phyloP scores from a whole-genome alignment of 2,888 invertebrate genomes.

The Lepidocyrtoides sp. region DNA sequence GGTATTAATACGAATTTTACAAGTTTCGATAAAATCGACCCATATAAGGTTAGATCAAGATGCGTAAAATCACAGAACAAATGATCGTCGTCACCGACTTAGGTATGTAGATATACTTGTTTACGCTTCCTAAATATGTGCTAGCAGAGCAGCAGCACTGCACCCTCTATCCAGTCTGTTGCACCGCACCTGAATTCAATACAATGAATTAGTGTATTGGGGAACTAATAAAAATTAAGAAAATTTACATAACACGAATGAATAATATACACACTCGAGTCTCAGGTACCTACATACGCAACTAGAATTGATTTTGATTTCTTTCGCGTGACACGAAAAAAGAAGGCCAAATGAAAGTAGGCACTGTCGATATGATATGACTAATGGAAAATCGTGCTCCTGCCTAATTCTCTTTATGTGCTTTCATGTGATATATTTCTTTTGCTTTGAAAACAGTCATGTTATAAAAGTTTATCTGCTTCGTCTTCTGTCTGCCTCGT shows the following conservation, averaged over 20 bases:
- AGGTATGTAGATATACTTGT: too few relatives aligned
- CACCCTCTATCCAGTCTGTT: not conserved
- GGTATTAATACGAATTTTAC: not conserved
- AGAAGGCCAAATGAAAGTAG: not conserved
- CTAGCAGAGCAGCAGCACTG: not conserved
- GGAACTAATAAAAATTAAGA: constrained; percentile 43
- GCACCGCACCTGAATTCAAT: constrained; percentile 21
- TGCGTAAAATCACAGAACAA: too few relatives aligned
- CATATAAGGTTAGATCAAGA: not conserved
- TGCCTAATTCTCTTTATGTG: constrained; percentile 16
- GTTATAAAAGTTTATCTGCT: not conserved
- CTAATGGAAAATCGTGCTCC: constrained; percentile 73
- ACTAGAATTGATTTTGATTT: constrained; percentile 2
- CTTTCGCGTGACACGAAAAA: constrained; percentile 20
- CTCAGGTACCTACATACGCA: not conserved
- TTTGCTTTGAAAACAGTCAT: not conserved
- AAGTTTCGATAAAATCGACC: constrained; percentile 4
- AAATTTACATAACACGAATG: constrained; percentile 51
- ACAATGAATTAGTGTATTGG: constrained; percentile 45
- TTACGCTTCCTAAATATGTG: too few relatives aligned
- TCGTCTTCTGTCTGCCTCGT: constrained; percentile 14
- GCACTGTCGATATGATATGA: constrained; percentile 60
- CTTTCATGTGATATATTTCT: constrained; percentile 47
- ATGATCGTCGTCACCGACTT: not conserved
- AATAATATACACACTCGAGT: not conserved